Conservation (phyloP, 2,797 vertebrate species). For the Neostethus bicornis region DNA sequence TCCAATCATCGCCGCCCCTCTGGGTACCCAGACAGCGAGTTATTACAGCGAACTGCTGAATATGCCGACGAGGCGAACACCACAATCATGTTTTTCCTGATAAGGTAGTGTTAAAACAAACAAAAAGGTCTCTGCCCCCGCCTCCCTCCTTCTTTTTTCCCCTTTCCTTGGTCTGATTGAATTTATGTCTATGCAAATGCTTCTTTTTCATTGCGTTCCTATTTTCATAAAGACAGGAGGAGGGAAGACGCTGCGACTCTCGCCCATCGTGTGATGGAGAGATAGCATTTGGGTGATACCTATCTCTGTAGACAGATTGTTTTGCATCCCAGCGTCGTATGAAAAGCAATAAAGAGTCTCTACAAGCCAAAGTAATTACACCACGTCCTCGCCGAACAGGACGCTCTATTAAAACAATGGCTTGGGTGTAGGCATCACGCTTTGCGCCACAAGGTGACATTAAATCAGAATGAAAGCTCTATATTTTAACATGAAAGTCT, state of each 20-base stretch:
- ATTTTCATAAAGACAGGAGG: conserved; percentile 69
- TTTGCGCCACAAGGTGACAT: conserved; percentile 63
- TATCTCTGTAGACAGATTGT: conserved; percentile 65
- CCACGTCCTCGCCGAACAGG: conserved; percentile 52
- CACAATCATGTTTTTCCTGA: conserved; percentile 75
- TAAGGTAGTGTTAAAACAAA: conserved; percentile 73
- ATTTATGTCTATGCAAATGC: conserved; percentile 77
- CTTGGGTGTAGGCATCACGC: conserved; percentile 45
- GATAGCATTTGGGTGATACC: conserved; percentile 65
- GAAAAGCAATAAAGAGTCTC: conserved; percentile 75
- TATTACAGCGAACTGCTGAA: conserved; percentile 72
- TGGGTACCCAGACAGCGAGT: conserved; percentile 59
- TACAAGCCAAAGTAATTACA: conserved; percentile 78
- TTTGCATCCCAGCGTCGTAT: conserved; percentile 58
- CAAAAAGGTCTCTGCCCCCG: conserved; percentile 40
- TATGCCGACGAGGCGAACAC: conserved; percentile 68
- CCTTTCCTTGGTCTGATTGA: conserved; percentile 70
- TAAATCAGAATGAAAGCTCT: conserved; percentile 74
- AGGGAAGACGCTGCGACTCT: conserved; percentile 48
- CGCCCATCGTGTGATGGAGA: conserved; percentile 60
- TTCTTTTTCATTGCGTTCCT: conserved; percentile 65
- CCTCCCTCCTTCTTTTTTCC: conserved; percentile 19
- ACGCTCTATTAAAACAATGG: conserved; percentile 70
- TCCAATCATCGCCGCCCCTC: conserved; percentile 68
- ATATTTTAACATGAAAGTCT: conserved; percentile 66